Evolutionary conservation across 2,888 invertebrate genomes (phyloP).

Genomic region (Cancer borealis): DNA sequence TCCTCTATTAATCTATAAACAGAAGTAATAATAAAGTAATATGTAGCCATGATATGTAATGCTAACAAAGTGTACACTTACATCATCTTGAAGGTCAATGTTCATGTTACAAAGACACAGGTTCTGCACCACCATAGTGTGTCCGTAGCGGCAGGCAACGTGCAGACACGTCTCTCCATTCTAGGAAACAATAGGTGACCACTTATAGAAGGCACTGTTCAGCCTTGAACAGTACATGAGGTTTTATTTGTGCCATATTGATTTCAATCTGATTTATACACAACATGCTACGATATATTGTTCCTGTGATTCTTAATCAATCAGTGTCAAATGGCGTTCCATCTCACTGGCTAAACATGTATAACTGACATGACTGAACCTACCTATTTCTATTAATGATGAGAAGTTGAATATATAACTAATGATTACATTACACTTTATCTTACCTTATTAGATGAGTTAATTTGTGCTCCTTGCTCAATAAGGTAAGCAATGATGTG

Average conservation of each 20-base stretch:
- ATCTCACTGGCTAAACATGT: not conserved
- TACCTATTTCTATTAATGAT: not conserved
- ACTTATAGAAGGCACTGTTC: not conserved
- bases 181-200: slow-evolving; percentile 79
- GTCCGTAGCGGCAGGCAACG: slow-evolving; percentile 83
- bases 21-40: not conserved
- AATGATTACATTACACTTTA: not conserved
- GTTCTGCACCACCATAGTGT: slow-evolving; percentile 81
- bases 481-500: slow-evolving; percentile 81
- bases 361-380: not conserved
- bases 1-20: slow-evolving; percentile 26
- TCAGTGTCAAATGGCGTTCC: not conserved
- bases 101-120: slow-evolving; percentile 80
- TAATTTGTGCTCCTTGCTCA: slow-evolving; percentile 81
- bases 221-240: not conserved
- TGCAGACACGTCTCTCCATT: slow-evolving; percentile 84
- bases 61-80: slow-evolving; percentile 78
- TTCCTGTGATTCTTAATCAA: not conserved
- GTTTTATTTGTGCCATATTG: not conserved
- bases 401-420: not conserved
- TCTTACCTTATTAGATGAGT: slow-evolving; percentile 82
- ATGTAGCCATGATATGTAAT: not conserved
- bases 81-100: slow-evolving; percentile 82
- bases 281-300: not conserved
- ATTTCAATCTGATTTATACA: not conserved